A percentile compares a stretch with the other conserved stretches of the same genome.
These are phyloP conservation scores for Proctacanthus coquilletti DNA, from an alignment of 1,140 invertebrate genomes.

Conservation along the genomic window DNA sequence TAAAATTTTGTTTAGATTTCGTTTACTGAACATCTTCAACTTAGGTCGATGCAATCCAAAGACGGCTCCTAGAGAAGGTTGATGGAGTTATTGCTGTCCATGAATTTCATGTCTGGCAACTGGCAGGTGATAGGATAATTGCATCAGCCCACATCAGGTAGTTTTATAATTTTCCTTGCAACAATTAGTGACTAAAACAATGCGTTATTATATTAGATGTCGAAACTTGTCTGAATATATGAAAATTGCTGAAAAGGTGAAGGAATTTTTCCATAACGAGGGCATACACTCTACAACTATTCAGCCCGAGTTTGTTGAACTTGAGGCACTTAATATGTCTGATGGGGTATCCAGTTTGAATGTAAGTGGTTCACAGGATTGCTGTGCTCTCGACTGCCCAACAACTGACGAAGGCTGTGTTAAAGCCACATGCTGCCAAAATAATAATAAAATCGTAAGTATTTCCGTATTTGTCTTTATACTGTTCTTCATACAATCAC, in stretches of 20 bases:
- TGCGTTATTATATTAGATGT: constrained; percentile 44
- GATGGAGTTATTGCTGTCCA: constrained; percentile 84
- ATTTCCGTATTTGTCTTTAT: not conserved
- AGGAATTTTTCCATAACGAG: constrained; percentile 90
- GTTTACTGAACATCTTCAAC: constrained; percentile 3
- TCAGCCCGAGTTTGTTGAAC: constrained; percentile 82
- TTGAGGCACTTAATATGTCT: constrained; percentile 31
- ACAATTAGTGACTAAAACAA: no score
- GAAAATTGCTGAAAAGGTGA: constrained; percentile 86
- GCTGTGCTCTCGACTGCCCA: constrained; percentile 73
- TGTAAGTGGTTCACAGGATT: constrained; percentile 33
- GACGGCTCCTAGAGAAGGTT: constrained; percentile 65
- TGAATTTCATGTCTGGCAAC: constrained; percentile 89
- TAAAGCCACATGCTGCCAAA: constrained; percentile 63
- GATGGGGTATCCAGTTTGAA: constrained; percentile 28
- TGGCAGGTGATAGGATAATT: constrained; percentile 82
- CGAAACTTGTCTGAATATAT: constrained; percentile 77
- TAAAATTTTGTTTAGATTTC: not conserved
- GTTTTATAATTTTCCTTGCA: no score
- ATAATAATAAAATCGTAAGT: constrained; percentile 26
- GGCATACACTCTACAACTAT: constrained; percentile 71
- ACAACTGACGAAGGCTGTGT: constrained; percentile 68
- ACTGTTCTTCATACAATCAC: not conserved
- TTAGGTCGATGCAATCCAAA: constrained; percentile 71
- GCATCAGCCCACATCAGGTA: constrained; percentile 83